Percentiles rank a stretch among this genome's conserved stretches.
These are phyloP conservation scores for Lycocorax pyrrhopterus DNA, from an alignment of 2,113 vertebrate species.

Conservation along the genomic window DNA sequence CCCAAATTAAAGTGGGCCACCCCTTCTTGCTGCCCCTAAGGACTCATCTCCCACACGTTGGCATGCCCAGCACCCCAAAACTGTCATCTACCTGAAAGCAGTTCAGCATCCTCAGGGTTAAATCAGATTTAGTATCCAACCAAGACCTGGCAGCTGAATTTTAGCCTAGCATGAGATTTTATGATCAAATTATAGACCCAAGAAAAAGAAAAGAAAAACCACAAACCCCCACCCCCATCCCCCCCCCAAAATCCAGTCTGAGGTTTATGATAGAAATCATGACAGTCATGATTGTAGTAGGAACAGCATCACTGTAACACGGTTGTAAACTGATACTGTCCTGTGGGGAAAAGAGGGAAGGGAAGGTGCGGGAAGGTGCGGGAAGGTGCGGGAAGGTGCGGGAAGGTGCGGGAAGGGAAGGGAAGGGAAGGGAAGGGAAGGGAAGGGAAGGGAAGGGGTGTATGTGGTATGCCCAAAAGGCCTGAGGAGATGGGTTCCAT, in stretches of 20 bases:
- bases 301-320: neutral
- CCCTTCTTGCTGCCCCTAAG: neutral
- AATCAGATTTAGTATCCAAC: neutral
- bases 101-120: neutral
- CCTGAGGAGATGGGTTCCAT: neutral
- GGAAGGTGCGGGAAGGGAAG: too few relatives aligned
- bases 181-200: neutral
- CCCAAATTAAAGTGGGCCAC: neutral
- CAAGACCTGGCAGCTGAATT: conserved; percentile 21
- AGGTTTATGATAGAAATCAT: conserved; percentile 31
- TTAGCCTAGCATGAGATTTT: conserved; percentile 19
- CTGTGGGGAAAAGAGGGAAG: neutral
- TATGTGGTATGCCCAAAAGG: neutral
- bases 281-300: neutral
- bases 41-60: neutral
- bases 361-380: too few relatives aligned
- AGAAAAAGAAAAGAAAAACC: neutral
- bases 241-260: neutral
- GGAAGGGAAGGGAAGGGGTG: neutral
- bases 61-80: neutral
- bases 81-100: neutral
- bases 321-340: neutral
- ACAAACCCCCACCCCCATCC: neutral
- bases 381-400: accelerated
- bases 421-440: too few relatives aligned